Conservation (phyloP, 2,113 vertebrate genomes). For the Cricetomys ansorgei region DNA sequence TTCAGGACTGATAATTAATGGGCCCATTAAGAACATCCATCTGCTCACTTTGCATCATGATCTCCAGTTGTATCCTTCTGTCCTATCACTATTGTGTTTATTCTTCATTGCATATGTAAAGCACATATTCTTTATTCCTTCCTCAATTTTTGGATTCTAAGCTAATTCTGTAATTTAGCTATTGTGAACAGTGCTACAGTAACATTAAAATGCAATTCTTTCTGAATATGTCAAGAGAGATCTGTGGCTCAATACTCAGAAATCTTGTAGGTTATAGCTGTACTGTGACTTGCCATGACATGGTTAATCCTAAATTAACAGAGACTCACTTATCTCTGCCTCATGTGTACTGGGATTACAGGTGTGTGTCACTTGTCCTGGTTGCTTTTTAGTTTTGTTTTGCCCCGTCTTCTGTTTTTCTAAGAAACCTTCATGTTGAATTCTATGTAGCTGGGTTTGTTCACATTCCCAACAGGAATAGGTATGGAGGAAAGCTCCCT, state of each 20-base stretch:
- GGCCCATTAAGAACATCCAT: conserved; percentile 34
- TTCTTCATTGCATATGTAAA: background rate
- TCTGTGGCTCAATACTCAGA: background rate
- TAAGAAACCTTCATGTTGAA: background rate
- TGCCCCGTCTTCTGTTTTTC: background rate
- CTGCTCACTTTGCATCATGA: background rate
- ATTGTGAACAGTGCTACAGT: background rate
- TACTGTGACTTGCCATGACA: background rate
- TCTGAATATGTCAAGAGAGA: background rate
- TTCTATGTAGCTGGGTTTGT: background rate
- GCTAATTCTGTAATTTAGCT: background rate
- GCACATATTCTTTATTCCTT: background rate
- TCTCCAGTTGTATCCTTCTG: background rate
- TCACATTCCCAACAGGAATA: too few relatives aligned
- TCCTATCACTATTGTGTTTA: background rate
- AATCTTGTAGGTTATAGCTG: background rate
- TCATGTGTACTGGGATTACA: background rate
- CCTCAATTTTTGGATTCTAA: background rate
- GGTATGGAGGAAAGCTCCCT: background rate
- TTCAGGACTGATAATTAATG: background rate
- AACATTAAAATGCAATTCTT: background rate
- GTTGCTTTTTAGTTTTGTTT: background rate
- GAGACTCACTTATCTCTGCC: background rate
- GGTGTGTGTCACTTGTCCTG: accelerated
- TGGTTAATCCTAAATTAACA: too few relatives aligned